A percentile compares a stretch with the other conserved stretches of the same genome.
Conservation (phyloP, 2,797 vertebrate genomes). For the Podarcis siculus region DNA sequence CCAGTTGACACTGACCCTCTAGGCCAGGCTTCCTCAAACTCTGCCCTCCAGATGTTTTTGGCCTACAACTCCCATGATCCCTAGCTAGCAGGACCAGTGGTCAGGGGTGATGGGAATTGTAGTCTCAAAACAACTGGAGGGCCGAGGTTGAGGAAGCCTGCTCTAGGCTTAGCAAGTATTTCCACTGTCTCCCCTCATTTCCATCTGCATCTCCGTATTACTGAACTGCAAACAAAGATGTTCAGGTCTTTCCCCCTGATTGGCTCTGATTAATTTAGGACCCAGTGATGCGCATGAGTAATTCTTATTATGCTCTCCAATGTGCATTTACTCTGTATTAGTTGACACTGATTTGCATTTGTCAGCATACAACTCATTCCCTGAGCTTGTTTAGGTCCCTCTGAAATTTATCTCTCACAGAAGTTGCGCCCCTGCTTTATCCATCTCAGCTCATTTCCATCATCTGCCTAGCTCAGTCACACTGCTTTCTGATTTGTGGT, state of each 20-base stretch:
- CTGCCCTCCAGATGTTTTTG: too few species aligned
- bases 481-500: background rate
- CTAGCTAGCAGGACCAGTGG: too few species aligned
- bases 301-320: conserved; percentile 2
- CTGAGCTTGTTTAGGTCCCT: conserved; percentile 7
- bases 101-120: too few species aligned
- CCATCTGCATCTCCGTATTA: background rate
- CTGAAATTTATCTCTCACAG: background rate
- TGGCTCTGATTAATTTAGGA: conserved; percentile 16
- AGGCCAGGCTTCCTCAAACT: too few species aligned
- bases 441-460: background rate
- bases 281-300: conserved; percentile 24
- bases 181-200: background rate
- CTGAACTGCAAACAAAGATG: conserved; percentile 1
- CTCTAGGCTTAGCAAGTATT: background rate
- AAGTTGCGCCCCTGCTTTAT: background rate
- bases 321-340: conserved; percentile 12
- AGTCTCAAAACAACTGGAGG: too few species aligned
- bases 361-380: conserved; percentile 12
- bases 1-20: background rate
- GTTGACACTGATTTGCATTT: conserved; percentile 30
- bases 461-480: background rate
- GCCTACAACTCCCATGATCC: too few species aligned
- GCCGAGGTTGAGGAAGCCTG: too few species aligned
- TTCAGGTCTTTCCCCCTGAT: conserved; percentile 25